Evolutionary conservation across 1,140 invertebrate species (phyloP), one percentile per base, ranked within the genome.

Genomic region (Drosophila truncata): DNA sequence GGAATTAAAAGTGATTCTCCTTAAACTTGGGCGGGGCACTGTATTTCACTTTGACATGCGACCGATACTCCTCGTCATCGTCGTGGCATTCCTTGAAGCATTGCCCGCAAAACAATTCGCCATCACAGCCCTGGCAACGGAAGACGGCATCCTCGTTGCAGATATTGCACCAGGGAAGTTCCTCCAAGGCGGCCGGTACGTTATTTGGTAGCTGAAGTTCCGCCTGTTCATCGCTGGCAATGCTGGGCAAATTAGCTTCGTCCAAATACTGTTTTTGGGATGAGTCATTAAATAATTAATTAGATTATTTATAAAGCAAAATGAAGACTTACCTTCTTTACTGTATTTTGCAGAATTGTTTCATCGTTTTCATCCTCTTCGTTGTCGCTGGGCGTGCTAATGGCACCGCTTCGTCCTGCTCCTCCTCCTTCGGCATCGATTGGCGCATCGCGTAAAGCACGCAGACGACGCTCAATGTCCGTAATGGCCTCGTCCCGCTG

Each of bases 81-180:
- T 93, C 91, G 71, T 94, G 94, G 25, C 92, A 93, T 83, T 95
- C 94, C 23, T 79, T 93, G 80, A 95, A 96, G 86, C 96, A 97
- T 69, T 93, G 91, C 9, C 93, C 93, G 92, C 96, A 97, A 82
- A 96, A 97, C 2, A 97, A 92, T 92, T 97, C 96, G 50, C 94
- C 93, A 80, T 95, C 94, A 92, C 96, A 97, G 73, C 95, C 96
- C 41, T 94, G 90, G 90, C 96, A 97, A 37, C 95, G 93, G 59
- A 95, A 93, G 16, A 79, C 93, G 5, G 96, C 96, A 94, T 97
- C 96, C 86, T 96, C 95, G 92, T 96, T 96, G 82, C 96, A 97
- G 46, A 97, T 95, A 79, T 95, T 95, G 93, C 96, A 97, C 94
- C 96, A 97, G 42, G 96, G 96, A 7, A 96, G 92, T 85, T 96